Evolutionary conservation across 2,888 invertebrate species (phyloP).

Genomic region (Anodontia alba): DNA sequence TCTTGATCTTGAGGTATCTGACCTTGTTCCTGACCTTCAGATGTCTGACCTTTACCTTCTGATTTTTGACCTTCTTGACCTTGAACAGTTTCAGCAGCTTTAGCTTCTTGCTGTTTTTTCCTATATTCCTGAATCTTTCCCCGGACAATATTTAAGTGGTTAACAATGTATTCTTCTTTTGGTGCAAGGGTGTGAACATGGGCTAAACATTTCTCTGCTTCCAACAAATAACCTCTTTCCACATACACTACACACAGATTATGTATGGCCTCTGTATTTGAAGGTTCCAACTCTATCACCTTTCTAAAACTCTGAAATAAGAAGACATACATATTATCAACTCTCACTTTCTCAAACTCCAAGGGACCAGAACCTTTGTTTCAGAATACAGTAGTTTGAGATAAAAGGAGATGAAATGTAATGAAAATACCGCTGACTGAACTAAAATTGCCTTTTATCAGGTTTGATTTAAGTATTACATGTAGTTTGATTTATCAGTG

Average conservation of each 20-base stretch:
- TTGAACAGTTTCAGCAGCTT: slow-evolving; percentile 14
- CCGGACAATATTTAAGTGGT: slow-evolving; percentile 95
- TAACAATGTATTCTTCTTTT: slow-evolving; percentile 94
- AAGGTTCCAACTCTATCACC: slow-evolving; percentile 94
- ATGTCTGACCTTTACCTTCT: not conserved
- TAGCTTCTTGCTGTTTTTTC: slow-evolving; percentile 30
- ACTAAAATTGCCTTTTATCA: too few relatives aligned
- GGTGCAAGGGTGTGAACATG: slow-evolving; percentile 92
- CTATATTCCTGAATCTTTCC: slow-evolving; percentile 85
- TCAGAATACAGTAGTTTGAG: too few relatives aligned
- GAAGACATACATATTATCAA: too few relatives aligned
- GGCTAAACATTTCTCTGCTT: slow-evolving; percentile 93
- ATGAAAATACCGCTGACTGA: too few relatives aligned
- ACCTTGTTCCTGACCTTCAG: not conserved
- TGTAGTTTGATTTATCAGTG: not conserved
- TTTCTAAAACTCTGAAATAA: slow-evolving; percentile 93
- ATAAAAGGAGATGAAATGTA: too few relatives aligned
- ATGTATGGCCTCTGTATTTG: slow-evolving; percentile 97
- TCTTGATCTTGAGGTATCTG: too few relatives aligned
- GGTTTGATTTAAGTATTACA: too few relatives aligned
- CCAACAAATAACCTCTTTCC: slow-evolving; percentile 93
- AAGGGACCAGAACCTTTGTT: too few relatives aligned
- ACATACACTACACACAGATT: slow-evolving; percentile 98
- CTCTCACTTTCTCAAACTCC: too few relatives aligned
- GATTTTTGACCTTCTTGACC: slow-evolving; percentile 15